phyloP scores from a whole-genome alignment of 2,113 vertebrate species.

The Macrotus californicus region DNA sequence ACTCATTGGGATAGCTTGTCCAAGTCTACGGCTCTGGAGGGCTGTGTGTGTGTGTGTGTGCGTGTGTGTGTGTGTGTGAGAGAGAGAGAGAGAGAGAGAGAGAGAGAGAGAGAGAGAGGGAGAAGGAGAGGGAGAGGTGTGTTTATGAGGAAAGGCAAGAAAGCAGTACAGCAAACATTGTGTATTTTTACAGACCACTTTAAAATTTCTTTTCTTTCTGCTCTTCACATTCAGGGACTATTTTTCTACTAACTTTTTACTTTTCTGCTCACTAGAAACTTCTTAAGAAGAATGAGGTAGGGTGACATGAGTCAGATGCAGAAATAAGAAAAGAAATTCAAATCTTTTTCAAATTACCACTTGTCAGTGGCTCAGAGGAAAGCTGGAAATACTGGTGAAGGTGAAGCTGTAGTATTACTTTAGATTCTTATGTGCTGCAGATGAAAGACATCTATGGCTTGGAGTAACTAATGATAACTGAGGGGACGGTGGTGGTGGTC shows the following conservation, averaged over 20 bases:
- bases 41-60: neutral
- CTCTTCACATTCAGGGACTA: neutral
- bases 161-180: neutral
- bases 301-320: neutral
- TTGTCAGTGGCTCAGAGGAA: neutral
- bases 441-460: neutral
- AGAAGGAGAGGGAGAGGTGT: neutral
- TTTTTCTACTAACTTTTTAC: neutral
- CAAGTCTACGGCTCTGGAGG: neutral
- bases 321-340: constrained; percentile 38
- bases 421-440: neutral
- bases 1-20: constrained; percentile 29
- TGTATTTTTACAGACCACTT: neutral
- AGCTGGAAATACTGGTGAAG: neutral
- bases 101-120: neutral
- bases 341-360: constrained; percentile 4
- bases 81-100: neutral
- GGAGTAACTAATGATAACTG: neutral
- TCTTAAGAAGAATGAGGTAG: neutral
- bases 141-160: neutral
- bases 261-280: constrained; percentile 12
- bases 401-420: neutral
- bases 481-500: neutral
- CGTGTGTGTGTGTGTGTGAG: neutral
- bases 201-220: neutral